Base-by-base conservation (phyloP, 1,140 invertebrate genomes). In the Drosophila pectinifera region DNA sequence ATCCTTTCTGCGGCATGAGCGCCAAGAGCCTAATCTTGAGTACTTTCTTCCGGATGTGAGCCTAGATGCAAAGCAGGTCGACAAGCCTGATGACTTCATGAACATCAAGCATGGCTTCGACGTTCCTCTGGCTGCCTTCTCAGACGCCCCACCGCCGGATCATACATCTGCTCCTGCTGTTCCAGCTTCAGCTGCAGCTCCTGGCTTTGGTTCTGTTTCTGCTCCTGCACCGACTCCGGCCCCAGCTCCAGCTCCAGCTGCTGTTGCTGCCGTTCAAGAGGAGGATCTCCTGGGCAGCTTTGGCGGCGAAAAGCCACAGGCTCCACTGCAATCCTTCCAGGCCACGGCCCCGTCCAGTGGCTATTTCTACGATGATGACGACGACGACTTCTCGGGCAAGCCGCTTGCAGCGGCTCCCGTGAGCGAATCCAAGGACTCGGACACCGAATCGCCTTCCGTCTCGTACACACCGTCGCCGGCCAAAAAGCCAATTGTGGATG, bases 401-500 rank as follows among this genome's bases (percentile, higher is more conserved):
- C 62, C 83, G 56, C 54, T 48, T 20, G 43, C 73, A 4, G 56
- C 48, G 39, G 48, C 69, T 24, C 28, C 77, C 42, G 28, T 76
- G 7, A 69, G 73, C 22, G 62, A 57, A 88, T 53, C 28, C 76
- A 86, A 86, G 51, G 89, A 86, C 26, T 86, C 86, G 7, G 91
- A 91, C 48, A 78, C 90, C 14, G 83, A 91, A 58, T 91, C 90
- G 18, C 90, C 89, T 24, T 84, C 92, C 58, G 78, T 90, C 22
- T 92, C 91, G 20, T 90, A 78, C 28, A 85, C 83, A 54, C 78
- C 91, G 24, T 90, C 79, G 42, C 80, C 91, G 75, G 73, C 91
- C 64, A 91, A 91, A 41, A 92, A 92, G 56, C 86, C 92, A 55
- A 72, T 91, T 49, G 63, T 92, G 26, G 90, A 88, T 69, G 91